Evolutionary conservation across 2,797 vertebrate genomes (phyloP), one percentile per base, ranked within the genome.

Genomic region (Argya squamiceps): DNA sequence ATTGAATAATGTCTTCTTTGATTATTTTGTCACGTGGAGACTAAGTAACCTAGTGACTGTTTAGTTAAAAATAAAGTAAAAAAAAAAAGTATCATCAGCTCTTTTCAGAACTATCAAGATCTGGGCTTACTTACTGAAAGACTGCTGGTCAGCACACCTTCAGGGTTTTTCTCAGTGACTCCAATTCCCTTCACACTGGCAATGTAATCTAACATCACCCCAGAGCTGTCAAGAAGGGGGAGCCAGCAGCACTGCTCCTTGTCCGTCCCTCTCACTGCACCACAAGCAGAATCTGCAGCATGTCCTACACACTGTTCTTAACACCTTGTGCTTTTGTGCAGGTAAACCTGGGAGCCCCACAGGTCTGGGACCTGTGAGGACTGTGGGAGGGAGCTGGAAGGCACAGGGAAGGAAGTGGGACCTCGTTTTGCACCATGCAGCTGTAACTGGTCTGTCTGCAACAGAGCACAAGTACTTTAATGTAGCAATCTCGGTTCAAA

Each of bases 131-230:
- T 68, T 84, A 65, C 63, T 78, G 29, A 36, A 83, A 60, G 9
- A 15, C 29, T 34, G 47, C 34, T 46, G 36, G 75, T 90, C 32
- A 17, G 52, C 44, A 87, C 12, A 37, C 81, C 67, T 90, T 88
- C 65, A 76, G 50, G 62, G 43, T 41, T 93, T 79, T 55, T 71
- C 41, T 76, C 55, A 37, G 84, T 59, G 70, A 14, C 75, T 95
- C 55, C n/a, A 39, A 29, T 27, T 18, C 13, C 24, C 22, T 74
- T 43, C n/a, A 19, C 19, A 13, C 32, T 21, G 14, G 29, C 32
- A 22, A 3, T 47, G 20, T 19, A 53, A 30, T 29, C 43, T 55
- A 46, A 41, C 22, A 13, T 12, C 37, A 29, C 12, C 15, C 29
- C 64, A 75, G 32, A 67, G 37, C 44, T 49, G 15, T 18, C 6